Percentiles rank a stretch among this genome's conserved stretches.
Conservation (phyloP, 2,113 vertebrate species). For the Trachemys scripta region DNA sequence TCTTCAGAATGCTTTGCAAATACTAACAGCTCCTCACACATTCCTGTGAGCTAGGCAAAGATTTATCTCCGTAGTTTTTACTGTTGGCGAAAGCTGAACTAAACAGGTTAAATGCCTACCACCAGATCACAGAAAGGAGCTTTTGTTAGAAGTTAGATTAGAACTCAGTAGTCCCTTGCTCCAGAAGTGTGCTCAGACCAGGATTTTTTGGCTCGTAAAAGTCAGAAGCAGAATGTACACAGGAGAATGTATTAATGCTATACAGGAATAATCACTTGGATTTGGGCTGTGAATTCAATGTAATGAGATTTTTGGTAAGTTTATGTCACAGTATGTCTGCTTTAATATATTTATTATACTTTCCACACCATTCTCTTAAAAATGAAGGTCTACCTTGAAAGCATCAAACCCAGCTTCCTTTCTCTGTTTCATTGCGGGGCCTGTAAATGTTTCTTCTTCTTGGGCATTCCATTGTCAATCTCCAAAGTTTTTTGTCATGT, state of each 20-base stretch:
- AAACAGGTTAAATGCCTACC: neutral
- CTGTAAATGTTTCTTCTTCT: neutral
- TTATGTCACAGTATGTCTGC: neutral
- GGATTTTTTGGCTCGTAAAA: neutral
- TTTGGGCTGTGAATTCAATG: neutral
- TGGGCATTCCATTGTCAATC: neutral
- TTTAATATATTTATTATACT: neutral
- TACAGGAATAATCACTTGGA: neutral
- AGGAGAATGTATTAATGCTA: neutral
- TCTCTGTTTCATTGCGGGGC: neutral
- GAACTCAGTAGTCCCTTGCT: neutral
- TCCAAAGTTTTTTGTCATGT: neutral
- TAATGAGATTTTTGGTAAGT: neutral
- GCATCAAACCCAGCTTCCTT: neutral
- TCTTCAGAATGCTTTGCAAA: neutral
- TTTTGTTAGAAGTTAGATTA: neutral
- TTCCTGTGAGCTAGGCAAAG: neutral
- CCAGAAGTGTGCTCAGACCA: neutral
- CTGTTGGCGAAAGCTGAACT: neutral
- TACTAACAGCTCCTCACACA: neutral
- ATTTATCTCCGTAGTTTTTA: neutral
- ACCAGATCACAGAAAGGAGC: neutral
- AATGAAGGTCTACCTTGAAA: neutral
- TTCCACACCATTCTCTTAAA: neutral
- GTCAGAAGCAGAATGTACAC: neutral